These are phyloP conservation scores for Tolmerus cingulatus DNA, from an alignment of 2,888 invertebrate genomes.

Conservation along the genomic window DNA sequence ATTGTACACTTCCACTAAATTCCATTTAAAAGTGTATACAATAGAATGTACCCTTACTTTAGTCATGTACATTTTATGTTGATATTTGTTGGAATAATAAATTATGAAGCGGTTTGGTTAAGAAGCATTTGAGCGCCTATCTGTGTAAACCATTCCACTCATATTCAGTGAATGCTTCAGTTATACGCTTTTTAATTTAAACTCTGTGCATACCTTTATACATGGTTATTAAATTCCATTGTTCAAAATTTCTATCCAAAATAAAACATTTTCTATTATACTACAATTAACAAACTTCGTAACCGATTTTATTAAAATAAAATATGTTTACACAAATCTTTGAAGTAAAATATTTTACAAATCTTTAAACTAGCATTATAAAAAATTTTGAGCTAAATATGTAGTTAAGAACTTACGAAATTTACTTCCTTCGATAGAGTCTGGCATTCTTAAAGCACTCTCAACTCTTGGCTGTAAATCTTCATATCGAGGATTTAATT, in stretches of 20 bases:
- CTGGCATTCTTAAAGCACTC: background rate
- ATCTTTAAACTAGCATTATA: background rate
- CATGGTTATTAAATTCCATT: too few species aligned
- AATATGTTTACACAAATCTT: background rate
- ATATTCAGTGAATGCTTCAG: too few species aligned
- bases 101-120: background rate
- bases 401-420: background rate
- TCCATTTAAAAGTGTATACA: too few species aligned
- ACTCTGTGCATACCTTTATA: too few species aligned
- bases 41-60: too few species aligned
- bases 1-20: too few species aligned
- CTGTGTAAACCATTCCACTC: too few species aligned
- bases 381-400: background rate
- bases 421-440: background rate
- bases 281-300: background rate
- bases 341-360: background rate
- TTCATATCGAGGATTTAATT: slow-evolving; percentile 6
- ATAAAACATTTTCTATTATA: too few species aligned
- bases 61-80: background rate
- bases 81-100: background rate
- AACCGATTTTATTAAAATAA: background rate
- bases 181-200: too few species aligned
- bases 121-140: too few species aligned
- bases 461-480: slow-evolving; percentile 8
- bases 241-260: too few species aligned